These are phyloP conservation scores for Frankliniella intonsa DNA, from an alignment of 2,888 invertebrate genomes.

Conservation along the genomic window DNA sequence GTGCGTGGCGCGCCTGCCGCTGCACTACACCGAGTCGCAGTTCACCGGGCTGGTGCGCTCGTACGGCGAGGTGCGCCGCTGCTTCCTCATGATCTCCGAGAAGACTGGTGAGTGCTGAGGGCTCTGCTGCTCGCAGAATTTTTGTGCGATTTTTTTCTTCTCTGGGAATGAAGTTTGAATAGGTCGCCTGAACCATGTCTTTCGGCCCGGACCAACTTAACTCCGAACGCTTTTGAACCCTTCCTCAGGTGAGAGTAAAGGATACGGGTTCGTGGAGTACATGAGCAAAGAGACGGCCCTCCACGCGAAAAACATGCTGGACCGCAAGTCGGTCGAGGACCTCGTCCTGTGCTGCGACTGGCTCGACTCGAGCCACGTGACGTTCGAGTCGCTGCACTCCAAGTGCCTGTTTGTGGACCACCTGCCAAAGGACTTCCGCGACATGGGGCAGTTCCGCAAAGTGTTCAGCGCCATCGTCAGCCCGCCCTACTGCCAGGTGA, in stretches of 20 bases:
- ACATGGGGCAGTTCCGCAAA: conserved; percentile 50
- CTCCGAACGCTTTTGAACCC: background rate
- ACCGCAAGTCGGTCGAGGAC: conserved; percentile 46
- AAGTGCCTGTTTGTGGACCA: conserved; percentile 51
- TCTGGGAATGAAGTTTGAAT: too few relatives aligned
- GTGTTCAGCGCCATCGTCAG: conserved; percentile 49
- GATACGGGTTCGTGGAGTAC: conserved; percentile 54
- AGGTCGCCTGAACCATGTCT: too few relatives aligned
- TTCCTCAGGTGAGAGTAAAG: conserved; percentile 49
- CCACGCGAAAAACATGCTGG: conserved; percentile 48
- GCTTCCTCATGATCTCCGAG: conserved; percentile 51
- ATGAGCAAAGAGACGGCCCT: conserved; percentile 48
- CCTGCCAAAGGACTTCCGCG: conserved; percentile 50
- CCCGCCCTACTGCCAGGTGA: conserved; percentile 53
- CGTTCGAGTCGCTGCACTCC: conserved; percentile 50
- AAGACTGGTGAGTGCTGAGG: conserved; percentile 44
- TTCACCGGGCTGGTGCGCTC: conserved; percentile 47
- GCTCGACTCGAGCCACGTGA: conserved; percentile 48
- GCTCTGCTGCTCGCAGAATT: too few relatives aligned
- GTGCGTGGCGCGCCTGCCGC: conserved; percentile 51
- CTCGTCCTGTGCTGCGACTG: conserved; percentile 50
- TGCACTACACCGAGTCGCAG: conserved; percentile 47
- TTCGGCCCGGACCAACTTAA: too few relatives aligned
- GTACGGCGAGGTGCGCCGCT: conserved; percentile 48
- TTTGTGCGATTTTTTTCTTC: too few relatives aligned